A percentile compares a stretch with the other conserved stretches of the same genome.
phyloP scores from a whole-genome alignment of 2,113 vertebrate genomes.

The Empidonax traillii region DNA sequence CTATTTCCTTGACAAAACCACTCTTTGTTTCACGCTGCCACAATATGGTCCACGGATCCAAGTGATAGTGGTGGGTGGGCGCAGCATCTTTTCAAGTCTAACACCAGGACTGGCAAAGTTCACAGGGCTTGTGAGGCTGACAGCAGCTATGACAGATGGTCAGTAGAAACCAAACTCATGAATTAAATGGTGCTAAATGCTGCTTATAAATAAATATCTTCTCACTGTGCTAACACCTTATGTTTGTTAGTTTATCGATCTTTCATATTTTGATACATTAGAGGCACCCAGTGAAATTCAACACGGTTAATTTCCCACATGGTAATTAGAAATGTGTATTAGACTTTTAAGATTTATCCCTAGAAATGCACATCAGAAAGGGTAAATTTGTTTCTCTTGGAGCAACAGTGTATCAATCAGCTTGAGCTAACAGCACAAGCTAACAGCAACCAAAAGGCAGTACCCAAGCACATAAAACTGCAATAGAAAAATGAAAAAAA shows the following conservation, averaged over 20 bases:
- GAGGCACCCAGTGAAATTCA: neutral
- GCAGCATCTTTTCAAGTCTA: neutral
- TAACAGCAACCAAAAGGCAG: neutral
- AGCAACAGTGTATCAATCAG: neutral
- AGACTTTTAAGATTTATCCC: neutral
- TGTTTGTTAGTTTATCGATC: neutral
- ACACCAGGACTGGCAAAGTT: constrained; percentile 34
- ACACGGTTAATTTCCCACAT: neutral
- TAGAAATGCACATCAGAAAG: neutral
- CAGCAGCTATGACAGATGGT: constrained; percentile 49
- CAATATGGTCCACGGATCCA: neutral
- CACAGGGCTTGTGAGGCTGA: neutral
- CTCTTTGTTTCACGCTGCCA: neutral
- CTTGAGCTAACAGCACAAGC: neutral
- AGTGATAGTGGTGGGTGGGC: neutral
- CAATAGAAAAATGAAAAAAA: neutral
- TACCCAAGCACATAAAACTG: neutral
- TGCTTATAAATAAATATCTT: neutral
- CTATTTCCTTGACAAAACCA: neutral
- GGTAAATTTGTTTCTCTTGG: neutral
- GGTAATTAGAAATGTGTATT: neutral
- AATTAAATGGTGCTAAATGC: constrained; percentile 38
- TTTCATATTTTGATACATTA: neutral
- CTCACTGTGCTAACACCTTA: neutral
- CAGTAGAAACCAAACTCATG: neutral